phyloP scores from a whole-genome alignment of 1,140 invertebrate species.

The Anadara kagoshimensis region DNA sequence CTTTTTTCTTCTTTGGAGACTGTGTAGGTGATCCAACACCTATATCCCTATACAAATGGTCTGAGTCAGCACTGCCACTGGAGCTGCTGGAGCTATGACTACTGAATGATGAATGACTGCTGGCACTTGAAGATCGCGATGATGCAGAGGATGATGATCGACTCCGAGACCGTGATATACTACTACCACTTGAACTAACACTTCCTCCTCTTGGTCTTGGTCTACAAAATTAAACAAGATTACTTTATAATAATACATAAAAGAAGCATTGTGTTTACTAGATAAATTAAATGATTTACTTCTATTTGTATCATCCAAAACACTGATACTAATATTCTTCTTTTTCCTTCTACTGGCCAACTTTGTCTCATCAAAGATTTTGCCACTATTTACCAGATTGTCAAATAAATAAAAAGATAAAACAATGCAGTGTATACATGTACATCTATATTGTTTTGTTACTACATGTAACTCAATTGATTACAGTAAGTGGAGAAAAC shows the following conservation, averaged over 20 bases:
- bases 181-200: slow-evolving; percentile 23
- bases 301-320: not conserved
- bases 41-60: slow-evolving; percentile 64
- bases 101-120: slow-evolving; percentile 45
- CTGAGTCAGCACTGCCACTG: slow-evolving; percentile 65
- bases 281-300: not conserved
- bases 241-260: not conserved
- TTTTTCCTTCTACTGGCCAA: no score
- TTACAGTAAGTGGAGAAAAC: no score
- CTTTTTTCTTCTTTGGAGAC: slow-evolving; percentile 25
- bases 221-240: not conserved
- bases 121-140: slow-evolving; percentile 43
- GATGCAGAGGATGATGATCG: slow-evolving; percentile 51
- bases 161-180: slow-evolving; percentile 59
- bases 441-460: no score
- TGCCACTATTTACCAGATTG: no score
- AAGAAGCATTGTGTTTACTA: not conserved
- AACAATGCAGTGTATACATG: no score
- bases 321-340: not conserved
- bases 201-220: slow-evolving; percentile 7
- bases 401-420: no score
- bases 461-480: no score
- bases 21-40: slow-evolving; percentile 30
- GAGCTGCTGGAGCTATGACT: slow-evolving; percentile 54
- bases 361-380: no score